Conservation (phyloP, 1,140 invertebrate species). For the Trachelipus rathkii region DNA sequence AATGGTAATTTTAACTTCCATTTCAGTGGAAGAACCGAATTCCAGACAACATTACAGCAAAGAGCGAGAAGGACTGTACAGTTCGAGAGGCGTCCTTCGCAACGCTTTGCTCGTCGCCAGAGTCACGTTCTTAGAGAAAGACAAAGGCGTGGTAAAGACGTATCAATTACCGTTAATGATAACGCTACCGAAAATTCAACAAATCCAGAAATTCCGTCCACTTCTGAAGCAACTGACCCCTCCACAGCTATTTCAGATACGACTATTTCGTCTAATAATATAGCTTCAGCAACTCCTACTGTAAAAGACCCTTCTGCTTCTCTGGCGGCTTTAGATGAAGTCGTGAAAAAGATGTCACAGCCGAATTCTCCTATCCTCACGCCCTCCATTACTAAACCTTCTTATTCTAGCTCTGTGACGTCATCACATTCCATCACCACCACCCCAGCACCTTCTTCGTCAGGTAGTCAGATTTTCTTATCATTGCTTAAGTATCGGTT, state of each 20-base stretch:
- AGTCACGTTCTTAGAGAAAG: slow-evolving; percentile 74
- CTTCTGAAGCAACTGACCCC: not conserved
- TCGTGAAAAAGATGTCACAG: not conserved
- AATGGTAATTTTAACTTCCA: too few relatives aligned
- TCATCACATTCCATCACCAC: slow-evolving; percentile 2
- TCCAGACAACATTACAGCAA: slow-evolving; percentile 71
- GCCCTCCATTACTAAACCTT: not conserved
- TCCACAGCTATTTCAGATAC: not conserved
- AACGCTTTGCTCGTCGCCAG: slow-evolving; percentile 85
- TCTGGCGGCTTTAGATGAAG: not conserved
- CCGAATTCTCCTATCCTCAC: not conserved
- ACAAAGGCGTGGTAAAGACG: slow-evolving; percentile 57
- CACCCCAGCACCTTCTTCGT: too few relatives aligned
- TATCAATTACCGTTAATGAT: not conserved
- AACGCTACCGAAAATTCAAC: not conserved
- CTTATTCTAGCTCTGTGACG: slow-evolving; percentile 12
- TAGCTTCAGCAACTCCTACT: not conserved
- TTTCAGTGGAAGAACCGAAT: slow-evolving; percentile 78
- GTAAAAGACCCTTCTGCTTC: not conserved
- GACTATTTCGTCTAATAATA: not conserved
- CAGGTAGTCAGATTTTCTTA: not conserved
- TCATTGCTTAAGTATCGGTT: too few relatives aligned
- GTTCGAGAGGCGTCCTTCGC: slow-evolving; percentile 81
- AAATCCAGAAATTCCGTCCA: not conserved
- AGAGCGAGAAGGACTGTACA: slow-evolving; percentile 49